Percentiles rank a stretch among this genome's conserved stretches.
Evolutionary conservation across 2,113 vertebrate species (phyloP).

Genomic region (Cephalopterus ornatus): DNA sequence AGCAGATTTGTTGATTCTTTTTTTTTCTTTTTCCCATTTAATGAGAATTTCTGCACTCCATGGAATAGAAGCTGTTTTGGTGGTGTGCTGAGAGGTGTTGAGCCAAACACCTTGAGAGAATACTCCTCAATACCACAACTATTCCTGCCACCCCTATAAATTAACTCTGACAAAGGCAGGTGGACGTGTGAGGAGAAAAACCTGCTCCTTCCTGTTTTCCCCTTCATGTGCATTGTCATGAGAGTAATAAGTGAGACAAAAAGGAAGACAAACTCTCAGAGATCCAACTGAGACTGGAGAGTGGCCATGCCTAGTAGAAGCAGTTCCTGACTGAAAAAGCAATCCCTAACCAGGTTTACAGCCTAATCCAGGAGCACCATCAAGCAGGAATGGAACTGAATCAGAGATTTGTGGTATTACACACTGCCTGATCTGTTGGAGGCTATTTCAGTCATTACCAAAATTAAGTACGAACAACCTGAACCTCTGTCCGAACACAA

Average conservation of each 20-base stretch:
- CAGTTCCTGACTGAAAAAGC: not conserved
- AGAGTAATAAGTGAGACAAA: not conserved
- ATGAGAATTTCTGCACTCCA: not conserved
- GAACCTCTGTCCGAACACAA: not conserved
- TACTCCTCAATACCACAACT: not conserved
- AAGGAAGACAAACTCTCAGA: not conserved
- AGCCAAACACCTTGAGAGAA: not conserved
- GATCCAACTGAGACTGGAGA: not conserved
- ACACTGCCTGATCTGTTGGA: not conserved
- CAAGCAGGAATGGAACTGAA: fast-evolving
- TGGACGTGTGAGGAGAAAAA: not conserved
- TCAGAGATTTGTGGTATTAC: not conserved
- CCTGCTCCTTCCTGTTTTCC: not conserved
- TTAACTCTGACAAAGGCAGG: not conserved
- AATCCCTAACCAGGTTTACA: not conserved
- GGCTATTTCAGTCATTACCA: not conserved
- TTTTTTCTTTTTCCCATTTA: not conserved
- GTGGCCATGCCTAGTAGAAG: not conserved
- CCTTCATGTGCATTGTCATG: not conserved
- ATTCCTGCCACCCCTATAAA: not conserved
- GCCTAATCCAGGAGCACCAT: not conserved
- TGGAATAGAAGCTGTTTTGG: not conserved
- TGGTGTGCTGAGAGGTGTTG: not conserved
- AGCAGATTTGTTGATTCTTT: not conserved
- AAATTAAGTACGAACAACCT: not conserved